Percentiles rank a stretch among this genome's conserved stretches.
Evolutionary conservation across 2,888 invertebrate species (phyloP).

Genomic region (Drepanosiphum platanoidis): DNA sequence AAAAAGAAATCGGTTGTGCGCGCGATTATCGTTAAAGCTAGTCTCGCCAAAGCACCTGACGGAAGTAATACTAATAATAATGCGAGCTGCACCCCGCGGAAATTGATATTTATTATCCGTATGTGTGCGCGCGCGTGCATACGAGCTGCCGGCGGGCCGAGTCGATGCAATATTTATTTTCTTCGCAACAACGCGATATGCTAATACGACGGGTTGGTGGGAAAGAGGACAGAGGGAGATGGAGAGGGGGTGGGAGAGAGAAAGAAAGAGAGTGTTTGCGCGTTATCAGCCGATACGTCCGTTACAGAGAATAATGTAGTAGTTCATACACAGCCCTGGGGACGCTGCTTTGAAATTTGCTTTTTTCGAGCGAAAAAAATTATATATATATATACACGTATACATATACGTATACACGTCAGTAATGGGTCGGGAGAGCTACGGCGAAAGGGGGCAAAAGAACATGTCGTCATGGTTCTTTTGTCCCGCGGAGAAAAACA

Average conservation of each 20-base stretch:
- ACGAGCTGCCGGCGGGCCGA: no score
- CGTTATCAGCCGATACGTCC: constrained; percentile 32
- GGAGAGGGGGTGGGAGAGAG: neutral
- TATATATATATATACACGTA: constrained; percentile 8
- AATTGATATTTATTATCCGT: constrained; percentile 22
- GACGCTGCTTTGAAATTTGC: constrained; percentile 4
- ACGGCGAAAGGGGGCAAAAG: neutral
- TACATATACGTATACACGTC: neutral
- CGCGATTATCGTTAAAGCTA: constrained; percentile 12
- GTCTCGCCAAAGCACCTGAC: neutral
- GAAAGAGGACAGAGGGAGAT: neutral
- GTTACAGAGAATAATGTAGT: constrained; percentile 47
- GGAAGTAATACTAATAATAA: neutral
- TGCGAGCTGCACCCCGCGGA: neutral
- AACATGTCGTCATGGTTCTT: constrained; percentile 51
- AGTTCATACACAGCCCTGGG: neutral
- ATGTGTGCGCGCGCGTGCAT: no score
- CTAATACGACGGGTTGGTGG: constrained; percentile 7
- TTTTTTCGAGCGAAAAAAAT: neutral
- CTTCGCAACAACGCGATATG: constrained; percentile 22
- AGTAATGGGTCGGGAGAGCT: neutral
- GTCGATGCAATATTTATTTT: constrained; percentile 28
- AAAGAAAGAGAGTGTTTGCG: neutral
- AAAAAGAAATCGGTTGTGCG: constrained; percentile 9
- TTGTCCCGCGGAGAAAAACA: constrained; percentile 29